These are phyloP conservation scores for Chionomys nivalis DNA, from an alignment of 2,113 vertebrate genomes.

Conservation along the genomic window DNA sequence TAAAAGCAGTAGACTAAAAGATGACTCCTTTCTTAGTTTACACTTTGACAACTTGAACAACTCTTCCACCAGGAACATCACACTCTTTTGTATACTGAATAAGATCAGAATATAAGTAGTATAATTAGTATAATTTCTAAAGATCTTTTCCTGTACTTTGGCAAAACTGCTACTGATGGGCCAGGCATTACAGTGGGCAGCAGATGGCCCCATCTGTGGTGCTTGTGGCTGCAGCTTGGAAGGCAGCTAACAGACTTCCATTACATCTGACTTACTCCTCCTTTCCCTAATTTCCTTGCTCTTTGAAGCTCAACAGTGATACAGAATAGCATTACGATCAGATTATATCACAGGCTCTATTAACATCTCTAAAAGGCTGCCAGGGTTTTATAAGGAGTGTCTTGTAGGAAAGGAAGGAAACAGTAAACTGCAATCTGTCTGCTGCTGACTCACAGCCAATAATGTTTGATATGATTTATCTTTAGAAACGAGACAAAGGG, in stretches of 20 bases:
- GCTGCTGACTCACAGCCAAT: constrained; percentile 40
- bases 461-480: constrained; percentile 57
- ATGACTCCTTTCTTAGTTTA: constrained; percentile 14
- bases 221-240: constrained; percentile 36
- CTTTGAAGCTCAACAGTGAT: constrained; percentile 47
- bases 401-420: constrained; percentile 64
- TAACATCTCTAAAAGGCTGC: constrained; percentile 23
- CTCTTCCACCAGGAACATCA: not conserved
- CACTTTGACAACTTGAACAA: constrained; percentile 47
- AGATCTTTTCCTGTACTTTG: constrained; percentile 52
- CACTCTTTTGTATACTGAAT: not conserved
- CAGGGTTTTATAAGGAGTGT: constrained; percentile 38
- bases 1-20: not conserved
- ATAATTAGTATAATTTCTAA: constrained; percentile 45
- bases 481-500: constrained; percentile 53
- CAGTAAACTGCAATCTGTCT: constrained; percentile 44
- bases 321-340: constrained; percentile 47
- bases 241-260: constrained; percentile 52
- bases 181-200: constrained; percentile 41
- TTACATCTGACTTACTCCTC: constrained; percentile 60
- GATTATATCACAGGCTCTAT: constrained; percentile 52
- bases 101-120: constrained; percentile 48
- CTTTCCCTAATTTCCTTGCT: constrained; percentile 38
- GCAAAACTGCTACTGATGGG: constrained; percentile 18
- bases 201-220: constrained; percentile 50